Evolutionary conservation across 2,113 vertebrate genomes (phyloP), one percentile per base, ranked within the genome.

Genomic region (Meleagris gallopavo): DNA sequence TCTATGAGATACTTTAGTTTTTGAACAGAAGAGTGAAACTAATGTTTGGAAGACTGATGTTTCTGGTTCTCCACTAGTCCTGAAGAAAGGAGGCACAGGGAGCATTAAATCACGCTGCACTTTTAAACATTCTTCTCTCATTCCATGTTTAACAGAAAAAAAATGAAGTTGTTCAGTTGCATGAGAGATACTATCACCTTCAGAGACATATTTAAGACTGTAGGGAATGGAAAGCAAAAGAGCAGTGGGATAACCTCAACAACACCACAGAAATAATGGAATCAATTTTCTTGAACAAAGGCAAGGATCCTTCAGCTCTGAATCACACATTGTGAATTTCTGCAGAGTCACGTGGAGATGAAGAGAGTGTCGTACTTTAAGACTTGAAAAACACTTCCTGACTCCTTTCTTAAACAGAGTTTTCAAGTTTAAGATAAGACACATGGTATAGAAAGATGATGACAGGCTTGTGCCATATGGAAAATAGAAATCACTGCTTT

Each of bases 221-320:
- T 40, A 92, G 89, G 89, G 36, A 0, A 52, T 88, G 89, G 43
- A 50, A 91, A 73, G 50, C 32, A 91, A 73, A 84, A 67, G 13
- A 95, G 77, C 36, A 83, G 30, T 52, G 38, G 50, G 85, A 94
- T 95, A 77, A 60, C 41, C 50, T 87, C 71, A 83, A 74, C 64
- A 89, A 80, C 65, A 77, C 64, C 64, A 62, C 55, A 52, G 64
- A 75, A 93, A 87, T 73, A 93, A 91, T 83, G 78, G 89, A 91
- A 91, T 88, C 55, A 74, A 91, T 94, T 97, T 95, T 86, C 85
- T 52, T 77, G 75, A 91, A 94, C 78, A 94, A 91, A 95, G 91
- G 81, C 27, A 72, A 86, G 61, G 46, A 94, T 90, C 88, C 52
- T 94, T 86, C 70, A 84, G 57, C 80, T 90, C 73, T 81, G 83